phyloP scores from a whole-genome alignment of 2,113 vertebrate genomes.

The Gorsachius goisagi region DNA sequence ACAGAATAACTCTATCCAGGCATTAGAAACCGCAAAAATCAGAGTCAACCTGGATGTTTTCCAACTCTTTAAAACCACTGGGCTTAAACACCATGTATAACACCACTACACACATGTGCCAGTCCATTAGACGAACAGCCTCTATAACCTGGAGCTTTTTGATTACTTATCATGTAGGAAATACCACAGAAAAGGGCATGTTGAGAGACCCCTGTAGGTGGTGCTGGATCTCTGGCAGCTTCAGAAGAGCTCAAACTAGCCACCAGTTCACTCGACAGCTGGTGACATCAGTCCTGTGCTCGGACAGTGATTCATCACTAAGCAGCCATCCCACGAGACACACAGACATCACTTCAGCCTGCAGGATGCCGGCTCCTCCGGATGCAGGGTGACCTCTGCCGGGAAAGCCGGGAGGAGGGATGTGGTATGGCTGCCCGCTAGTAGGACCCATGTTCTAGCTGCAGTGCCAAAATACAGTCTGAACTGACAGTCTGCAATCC shows the following conservation, averaged over 20 bases:
- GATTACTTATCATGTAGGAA: background rate
- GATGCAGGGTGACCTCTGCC: slow-evolving; percentile 19
- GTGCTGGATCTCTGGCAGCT: background rate
- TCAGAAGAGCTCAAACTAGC: background rate
- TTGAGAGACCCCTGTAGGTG: background rate
- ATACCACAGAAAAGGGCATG: background rate
- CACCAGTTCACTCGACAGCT: background rate
- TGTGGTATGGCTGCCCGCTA: background rate
- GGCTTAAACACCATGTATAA: background rate
- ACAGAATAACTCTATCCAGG: background rate
- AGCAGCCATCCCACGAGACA: background rate
- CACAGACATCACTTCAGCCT: background rate
- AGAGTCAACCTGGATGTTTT: background rate
- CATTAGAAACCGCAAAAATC: background rate
- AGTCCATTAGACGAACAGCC: background rate
- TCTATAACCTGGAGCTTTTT: background rate
- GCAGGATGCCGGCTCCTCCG: accelerated
- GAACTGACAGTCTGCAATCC: background rate
- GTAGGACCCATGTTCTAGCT: background rate
- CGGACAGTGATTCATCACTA: background rate
- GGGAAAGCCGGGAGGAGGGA: background rate
- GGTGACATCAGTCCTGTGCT: background rate
- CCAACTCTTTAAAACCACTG: background rate
- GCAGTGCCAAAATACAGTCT: background rate
- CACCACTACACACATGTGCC: background rate